Base-by-base conservation (phyloP, 2,113 vertebrate genomes). In the Microcebus griseorufus region DNA sequence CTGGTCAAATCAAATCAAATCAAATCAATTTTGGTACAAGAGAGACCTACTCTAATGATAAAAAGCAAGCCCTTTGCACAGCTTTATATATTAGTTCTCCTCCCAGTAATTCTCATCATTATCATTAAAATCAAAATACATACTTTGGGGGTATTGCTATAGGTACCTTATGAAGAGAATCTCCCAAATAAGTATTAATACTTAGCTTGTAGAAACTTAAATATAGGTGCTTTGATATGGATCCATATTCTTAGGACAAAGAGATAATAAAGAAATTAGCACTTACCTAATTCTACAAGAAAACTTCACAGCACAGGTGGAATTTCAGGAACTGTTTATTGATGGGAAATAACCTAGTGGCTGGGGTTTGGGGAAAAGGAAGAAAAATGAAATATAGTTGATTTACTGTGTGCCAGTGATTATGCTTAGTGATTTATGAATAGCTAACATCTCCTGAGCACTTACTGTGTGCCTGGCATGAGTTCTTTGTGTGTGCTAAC, bases 301-400 rank as follows among this genome's bases (percentile, higher is more conserved):
- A 92, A 60, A 39, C 5, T 75, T 72, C 32, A 67, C 6, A 55
- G 37, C 42, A 51, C 64, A 90, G 45, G 27, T 89, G 42, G 58
- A 80, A 86, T 91, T 94, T 86, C 37, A 96, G 89, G 25, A 83
- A 55, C 58, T 94, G 29, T 53, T 76, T 67, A 72, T 67, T 87
- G 37, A 65, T 85, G 75, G 65, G 80, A 93, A 90, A 75, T 70
- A 72, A 39, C 42, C 62, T 5, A 80, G 85, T 67, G 62, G 10
- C 72, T 86, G 53, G 32, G 65, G 4, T 4, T 16, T 48, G 42
- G 34, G 45, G 18, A 45, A 55, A 81, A 64, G 62, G 72, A 89
- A 80, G 65, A 51, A 42, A 32, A 83, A n/a, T 70, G 18, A 34
- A 64, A 17, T 37, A 22, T 64, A 39, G 2, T 9, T 22, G 62